Evolutionary conservation across 2,888 invertebrate genomes (phyloP), one percentile per base, ranked within the genome.

Genomic region (Carcina quercana): DNA sequence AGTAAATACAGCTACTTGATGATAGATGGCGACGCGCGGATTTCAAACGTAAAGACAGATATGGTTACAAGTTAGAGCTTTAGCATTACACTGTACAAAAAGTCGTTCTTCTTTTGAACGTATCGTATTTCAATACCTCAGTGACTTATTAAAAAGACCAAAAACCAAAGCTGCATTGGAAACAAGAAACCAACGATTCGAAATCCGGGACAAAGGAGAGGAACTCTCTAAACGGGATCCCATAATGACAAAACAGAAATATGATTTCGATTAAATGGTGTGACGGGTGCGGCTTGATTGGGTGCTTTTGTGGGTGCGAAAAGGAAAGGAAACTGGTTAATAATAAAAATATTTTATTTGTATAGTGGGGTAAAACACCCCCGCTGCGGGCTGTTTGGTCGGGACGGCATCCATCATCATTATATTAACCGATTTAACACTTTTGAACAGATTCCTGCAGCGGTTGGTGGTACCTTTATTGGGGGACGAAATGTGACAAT

Each of bases 191-290:
- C 78, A 57, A 52, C 68, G 13, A 70, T 73, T 65, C 69, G 66
- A 50, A 67, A 74, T 70, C 62, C 54, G 63, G 73, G 65, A 82
- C 82, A 83, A 83, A 76, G 60, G 80, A 78, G 71, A 75, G 74
- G 78, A 76, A 76, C 76, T 75, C 61, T 59, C 65, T 72, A 65
- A 80, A 83, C 68, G 76, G 63, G 80, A 80, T 79, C 76, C 78
- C 65, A 80, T 82, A 83, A 83, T 83, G 82, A 83, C 83, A 80
- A 82, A 80, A 82, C 79, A 82, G 82, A 83, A 83, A 83, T 82
- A 80, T 82, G 73, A 80, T 83, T 80, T 80, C 82, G 83, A 83
- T 82, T 79, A 78, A 78, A 78, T 57, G 47, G 75, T 62, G 69
- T 41, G 69, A 80, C 59, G 47, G 68, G 55, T 67, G 69, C 52